Base-by-base conservation (phyloP, 2,113 vertebrate species). In the Tenebrosternarchus preto region DNA sequence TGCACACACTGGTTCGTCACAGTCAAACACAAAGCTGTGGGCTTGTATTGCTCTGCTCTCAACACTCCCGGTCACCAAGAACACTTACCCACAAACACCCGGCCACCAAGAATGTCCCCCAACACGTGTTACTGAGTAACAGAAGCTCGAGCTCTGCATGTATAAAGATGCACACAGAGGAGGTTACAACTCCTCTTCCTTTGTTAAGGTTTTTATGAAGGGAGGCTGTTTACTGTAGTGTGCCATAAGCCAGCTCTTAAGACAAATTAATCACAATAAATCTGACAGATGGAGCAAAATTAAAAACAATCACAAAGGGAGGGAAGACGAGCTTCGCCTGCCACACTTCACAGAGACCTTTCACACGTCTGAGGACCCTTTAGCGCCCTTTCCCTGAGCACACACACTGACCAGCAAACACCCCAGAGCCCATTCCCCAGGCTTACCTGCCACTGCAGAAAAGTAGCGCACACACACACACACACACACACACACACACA, bases 391-490 rank as follows among this genome's bases (percentile, higher is more conserved):
- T 36, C 36, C 39, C 66, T 24, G 31, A 82, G 66, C 46, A n/a
- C 22, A 12, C 63, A 29, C 61, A 17, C 25, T 53, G 31, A 16
- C 59, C 3, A 11, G 25, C 29, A 56, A 80, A 73, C 20, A 24
- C 22, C 50, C 43, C 24, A 43, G 29, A 66, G 61, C 55, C 72
- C 75, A 66, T 56, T 77, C 31, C 68, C 24, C 33, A 64, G 68
- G 71, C 82, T 80, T 55, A 84, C 83, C 83, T 81, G 74, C 64
- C 71, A 29, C 78, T 11, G 74, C 31, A 24, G 31, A 57, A 8
- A 55, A 19, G 63, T 76, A 63, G 57, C 64, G 68, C 31, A 75
- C 53, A 27, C 72, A 79, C 33, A 36, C 33, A 6, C 6, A 12
- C 9, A 12, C 1, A 3, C 2, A 50, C 11, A 24, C 25, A 33